Evolutionary conservation across 1,140 invertebrate genomes (phyloP).

Genomic region (Drosophila guanche): DNA sequence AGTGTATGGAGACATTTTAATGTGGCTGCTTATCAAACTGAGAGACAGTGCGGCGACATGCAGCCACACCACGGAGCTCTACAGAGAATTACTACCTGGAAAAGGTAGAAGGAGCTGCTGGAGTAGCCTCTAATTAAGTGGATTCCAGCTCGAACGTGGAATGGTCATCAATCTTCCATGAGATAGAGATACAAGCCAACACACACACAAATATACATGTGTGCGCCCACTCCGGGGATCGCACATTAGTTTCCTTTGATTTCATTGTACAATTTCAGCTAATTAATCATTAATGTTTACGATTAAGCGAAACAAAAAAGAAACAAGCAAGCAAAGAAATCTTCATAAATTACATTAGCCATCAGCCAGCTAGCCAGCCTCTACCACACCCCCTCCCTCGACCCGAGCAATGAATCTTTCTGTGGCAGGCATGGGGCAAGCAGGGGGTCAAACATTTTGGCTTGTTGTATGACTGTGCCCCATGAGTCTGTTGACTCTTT

Average conservation of each 20-base stretch:
- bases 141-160: conserved; percentile 26
- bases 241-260: conserved; percentile 37
- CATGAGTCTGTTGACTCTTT: conserved; percentile 63
- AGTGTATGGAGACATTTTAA: conserved; percentile 43
- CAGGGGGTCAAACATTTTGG: conserved; percentile 2
- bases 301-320: conserved; percentile 18
- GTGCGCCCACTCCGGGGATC: conserved; percentile 8
- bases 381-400: too few relatives aligned
- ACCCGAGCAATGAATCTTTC: not conserved
- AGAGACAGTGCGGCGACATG: conserved; percentile 54
- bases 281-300: conserved; percentile 75
- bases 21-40: conserved; percentile 72
- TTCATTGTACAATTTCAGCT: conserved; percentile 31
- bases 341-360: conserved; percentile 63
- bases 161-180: conserved; percentile 63
- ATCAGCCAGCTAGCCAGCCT: not conserved
- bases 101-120: conserved; percentile 8
- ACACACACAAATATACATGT: not conserved
- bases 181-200: conserved; percentile 11
- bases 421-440: not conserved
- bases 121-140: conserved; percentile 70
- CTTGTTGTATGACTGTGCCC: conserved; percentile 6
- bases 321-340: conserved; percentile 39
- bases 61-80: conserved; percentile 21
- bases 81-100: conserved; percentile 19